A percentile compares a stretch with the other conserved stretches of the same genome.
Evolutionary conservation across 2,797 vertebrate species (phyloP).

Genomic region (Oreochromis mossambicus): DNA sequence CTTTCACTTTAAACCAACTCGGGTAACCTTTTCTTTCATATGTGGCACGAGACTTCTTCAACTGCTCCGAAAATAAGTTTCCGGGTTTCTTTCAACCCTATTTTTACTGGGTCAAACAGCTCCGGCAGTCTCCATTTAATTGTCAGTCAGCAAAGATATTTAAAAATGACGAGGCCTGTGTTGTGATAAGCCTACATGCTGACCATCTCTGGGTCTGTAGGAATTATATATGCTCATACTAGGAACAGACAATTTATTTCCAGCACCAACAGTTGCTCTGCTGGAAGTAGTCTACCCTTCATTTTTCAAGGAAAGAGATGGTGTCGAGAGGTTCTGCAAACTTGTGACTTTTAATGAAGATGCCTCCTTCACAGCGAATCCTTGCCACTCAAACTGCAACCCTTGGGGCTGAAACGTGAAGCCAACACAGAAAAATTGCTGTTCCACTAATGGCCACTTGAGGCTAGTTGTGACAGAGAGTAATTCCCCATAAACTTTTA

Average conservation of each 20-base stretch:
- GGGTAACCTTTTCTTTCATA: slow-evolving; percentile 16
- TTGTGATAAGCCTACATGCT: neutral
- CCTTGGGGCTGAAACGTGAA: neutral
- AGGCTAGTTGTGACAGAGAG: neutral
- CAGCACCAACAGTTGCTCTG: neutral
- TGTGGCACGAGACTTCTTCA: neutral
- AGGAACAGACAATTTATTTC: neutral
- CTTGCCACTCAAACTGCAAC: neutral
- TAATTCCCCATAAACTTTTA: fast-evolving
- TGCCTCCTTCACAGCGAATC: fast-evolving
- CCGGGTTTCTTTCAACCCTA: neutral
- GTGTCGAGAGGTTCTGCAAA: neutral
- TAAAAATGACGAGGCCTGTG: neutral
- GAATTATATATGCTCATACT: neutral
- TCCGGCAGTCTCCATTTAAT: neutral
- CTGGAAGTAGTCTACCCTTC: neutral
- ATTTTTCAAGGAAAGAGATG: neutral
- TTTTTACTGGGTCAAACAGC: neutral
- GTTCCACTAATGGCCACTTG: neutral
- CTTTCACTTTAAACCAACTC: neutral
- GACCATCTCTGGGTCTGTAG: neutral
- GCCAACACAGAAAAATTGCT: neutral
- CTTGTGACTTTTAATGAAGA: neutral
- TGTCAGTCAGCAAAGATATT: neutral
- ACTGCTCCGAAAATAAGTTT: neutral